These are phyloP conservation scores for Gymnothorax javanicus DNA, from an alignment of 2,797 vertebrate genomes.

Conservation along the genomic window DNA sequence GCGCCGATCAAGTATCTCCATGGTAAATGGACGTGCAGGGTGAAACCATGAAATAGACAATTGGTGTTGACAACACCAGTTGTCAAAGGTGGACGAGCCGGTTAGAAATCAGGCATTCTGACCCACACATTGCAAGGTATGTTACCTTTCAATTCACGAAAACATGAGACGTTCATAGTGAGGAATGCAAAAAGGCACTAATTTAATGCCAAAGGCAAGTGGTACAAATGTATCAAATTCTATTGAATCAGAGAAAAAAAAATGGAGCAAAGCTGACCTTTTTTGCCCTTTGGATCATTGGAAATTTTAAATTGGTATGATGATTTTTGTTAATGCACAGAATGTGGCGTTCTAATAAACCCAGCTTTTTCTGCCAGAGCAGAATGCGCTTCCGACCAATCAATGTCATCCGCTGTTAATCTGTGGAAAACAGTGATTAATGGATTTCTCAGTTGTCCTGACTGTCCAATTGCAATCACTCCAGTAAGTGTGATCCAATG, in stretches of 20 bases:
- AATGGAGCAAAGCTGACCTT: not conserved
- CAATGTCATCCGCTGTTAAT: not conserved
- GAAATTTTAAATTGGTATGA: too few species aligned
- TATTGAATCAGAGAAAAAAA: slow-evolving; percentile 3
- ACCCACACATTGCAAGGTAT: not conserved
- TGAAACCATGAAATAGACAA: not conserved
- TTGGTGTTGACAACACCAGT: not conserved
- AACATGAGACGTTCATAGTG: not conserved
- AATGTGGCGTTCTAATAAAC: not conserved
- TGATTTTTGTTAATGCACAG: not conserved
- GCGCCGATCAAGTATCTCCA: not conserved
- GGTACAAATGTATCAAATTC: not conserved
- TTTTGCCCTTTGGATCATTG: too few species aligned
- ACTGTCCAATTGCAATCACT: not conserved
- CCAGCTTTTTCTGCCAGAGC: not conserved
- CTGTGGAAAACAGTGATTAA: not conserved
- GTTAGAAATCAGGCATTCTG: not conserved
- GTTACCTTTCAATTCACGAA: not conserved
- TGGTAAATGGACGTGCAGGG: not conserved
- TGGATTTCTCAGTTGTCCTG: not conserved
- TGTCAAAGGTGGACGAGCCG: too few species aligned
- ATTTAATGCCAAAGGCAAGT: not conserved
- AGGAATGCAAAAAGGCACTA: not conserved
- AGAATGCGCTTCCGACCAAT: not conserved
- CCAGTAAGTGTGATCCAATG: not conserved